These are phyloP conservation scores for Bubo blakistoni DNA, from an alignment of 2,113 vertebrate genomes.

Conservation along the genomic window DNA sequence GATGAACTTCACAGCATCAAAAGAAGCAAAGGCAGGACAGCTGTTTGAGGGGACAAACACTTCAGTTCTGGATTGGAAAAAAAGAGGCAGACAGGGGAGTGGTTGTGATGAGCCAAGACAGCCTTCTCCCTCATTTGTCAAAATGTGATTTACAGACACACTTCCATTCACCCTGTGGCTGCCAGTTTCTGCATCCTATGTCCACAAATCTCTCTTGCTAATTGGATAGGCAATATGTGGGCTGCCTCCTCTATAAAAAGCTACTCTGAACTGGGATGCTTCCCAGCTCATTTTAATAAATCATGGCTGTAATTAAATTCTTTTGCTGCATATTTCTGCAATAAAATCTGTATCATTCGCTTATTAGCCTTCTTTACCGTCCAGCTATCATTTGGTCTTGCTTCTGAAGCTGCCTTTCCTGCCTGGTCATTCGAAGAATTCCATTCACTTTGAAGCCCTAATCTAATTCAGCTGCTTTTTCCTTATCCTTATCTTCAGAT, in stretches of 20 bases:
- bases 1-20: slow-evolving; percentile 16
- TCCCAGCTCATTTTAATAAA: slow-evolving; percentile 63
- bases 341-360: neutral
- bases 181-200: slow-evolving; percentile 13
- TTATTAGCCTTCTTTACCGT: neutral
- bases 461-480: neutral
- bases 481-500: neutral
- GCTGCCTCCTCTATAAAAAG: slow-evolving; percentile 56
- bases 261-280: slow-evolving; percentile 13
- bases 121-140: neutral
- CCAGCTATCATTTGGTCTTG: neutral
- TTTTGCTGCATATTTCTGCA: slow-evolving; percentile 47
- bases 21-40: slow-evolving; percentile 36
- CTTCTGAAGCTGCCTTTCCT: neutral
- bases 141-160: slow-evolving; percentile 30
- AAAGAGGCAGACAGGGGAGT: neutral
- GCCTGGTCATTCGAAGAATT: neutral
- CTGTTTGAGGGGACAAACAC: slow-evolving; percentile 40
- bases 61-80: neutral
- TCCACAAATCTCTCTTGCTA: slow-evolving; percentile 55
- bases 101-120: neutral
- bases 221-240: slow-evolving; percentile 56
- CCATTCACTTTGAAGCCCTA: neutral
- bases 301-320: slow-evolving; percentile 49
- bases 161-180: slow-evolving; percentile 12